Evolutionary conservation across 2,113 vertebrate genomes (phyloP), one percentile per base, ranked within the genome.

Genomic region (Lamprologus ornatipinnis): DNA sequence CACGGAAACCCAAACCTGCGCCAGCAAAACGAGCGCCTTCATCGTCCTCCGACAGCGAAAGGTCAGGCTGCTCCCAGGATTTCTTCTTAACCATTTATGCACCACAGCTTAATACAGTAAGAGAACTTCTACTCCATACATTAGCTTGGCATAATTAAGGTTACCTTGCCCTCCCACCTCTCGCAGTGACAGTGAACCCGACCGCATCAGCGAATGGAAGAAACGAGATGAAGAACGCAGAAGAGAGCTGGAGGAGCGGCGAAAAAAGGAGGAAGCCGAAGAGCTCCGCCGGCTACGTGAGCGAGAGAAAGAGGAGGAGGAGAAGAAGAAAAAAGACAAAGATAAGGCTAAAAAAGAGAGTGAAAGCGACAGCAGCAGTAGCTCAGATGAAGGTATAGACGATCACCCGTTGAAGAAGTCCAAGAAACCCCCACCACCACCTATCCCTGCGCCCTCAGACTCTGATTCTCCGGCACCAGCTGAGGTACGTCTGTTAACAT

Each of bases 201-300:
- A 99, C 93, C 97, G 97, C 73, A 97, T 99, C 96, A 98, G 98
- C 0, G 98, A 98, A 80, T 99, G 99, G 99, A 99, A 99, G 93
- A 97, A 98, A 80, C 89, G 97, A 3, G 99, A 99, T 1, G 98
- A 99, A 86, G 98, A 98, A 68, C 96, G 98, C 3, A 93, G 96
- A 11, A 94, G 97, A 2, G 99, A 98, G 93, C 96, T 99, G 85
- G 99, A 99, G 92, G 98, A 99, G 75, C 97, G 97, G 13, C 94
- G 98, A 95, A 97, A 97, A 95, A 97, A 96, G 11, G 98, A 98
- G 86, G 98, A 99, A 94, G 98, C 98, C 1, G 98, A 99, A 89
- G 98, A 99, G 92, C 96, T 99, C 78, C 97, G 97, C 1, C 95
- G 97, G 81, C 95, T 99, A 19, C 96, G 99, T 2, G 98, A 99